Base-by-base conservation (phyloP, 2,797 vertebrate genomes). In the Sebastes hubbsi region DNA sequence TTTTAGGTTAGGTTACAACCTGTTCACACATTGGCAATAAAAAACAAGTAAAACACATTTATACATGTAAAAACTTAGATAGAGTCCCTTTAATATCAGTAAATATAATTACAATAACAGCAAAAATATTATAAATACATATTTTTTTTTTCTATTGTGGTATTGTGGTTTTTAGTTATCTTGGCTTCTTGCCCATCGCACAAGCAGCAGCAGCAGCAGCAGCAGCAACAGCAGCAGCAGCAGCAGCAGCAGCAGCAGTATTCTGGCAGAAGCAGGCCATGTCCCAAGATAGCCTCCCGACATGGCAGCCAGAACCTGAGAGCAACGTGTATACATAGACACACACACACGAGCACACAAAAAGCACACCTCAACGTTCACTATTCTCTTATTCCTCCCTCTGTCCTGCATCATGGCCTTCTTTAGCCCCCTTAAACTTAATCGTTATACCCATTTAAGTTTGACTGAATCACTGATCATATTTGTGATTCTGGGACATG, bases 181-280 rank as follows among this genome's bases (percentile, higher is more conserved):
- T 58, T 85, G 75, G 75, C 42, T 56, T 32, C n/a, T 20, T 20
- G 66, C 29, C 58, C 46, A 18, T 72, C 66, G 16, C 20, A 14
- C 10, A 25, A 27, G 29, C 29, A 30, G 30, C 30, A 32, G 30
- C 30, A 30, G 30, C 30, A 30, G 30, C 8, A n/a, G n/a, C n/a
- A n/a, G n/a, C n/a, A n/a, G n/a, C n/a, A n/a, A n/a, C n/a, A n/a
- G n/a, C n/a, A n/a, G n/a, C n/a, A 67, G 62, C 58, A 62, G 74
- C 77, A 67, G 63, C 59, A 68, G 25, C 36, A 38, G 36, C 36
- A 38, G 5, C 75, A 73, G 68, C 52, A 70, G 66, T 36, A 34
- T 80, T 61, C 60, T 27, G 27, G 78, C 62, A 88, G 73, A 93
- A 92, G 60, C 90, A 89, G 93, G 90, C 86, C 91, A 83, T 63